Evolutionary conservation across 2,113 vertebrate species (phyloP).

Genomic region (Euleptes europaea): DNA sequence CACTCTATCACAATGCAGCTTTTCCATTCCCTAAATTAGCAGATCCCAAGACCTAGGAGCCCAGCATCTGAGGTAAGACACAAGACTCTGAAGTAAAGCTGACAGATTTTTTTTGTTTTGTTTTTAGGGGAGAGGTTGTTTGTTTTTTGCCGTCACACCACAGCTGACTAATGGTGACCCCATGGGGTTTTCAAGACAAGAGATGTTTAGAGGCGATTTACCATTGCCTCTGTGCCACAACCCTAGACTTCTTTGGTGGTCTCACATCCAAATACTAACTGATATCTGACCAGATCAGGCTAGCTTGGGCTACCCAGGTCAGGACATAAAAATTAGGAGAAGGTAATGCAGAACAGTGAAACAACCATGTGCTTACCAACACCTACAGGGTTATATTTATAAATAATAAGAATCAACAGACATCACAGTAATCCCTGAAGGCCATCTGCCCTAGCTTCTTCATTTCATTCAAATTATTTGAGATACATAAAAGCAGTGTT

Average conservation of each 20-base stretch:
- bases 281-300: no score
- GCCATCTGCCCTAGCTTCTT: slow-evolving; percentile 62
- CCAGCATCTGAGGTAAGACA: slow-evolving; percentile 24
- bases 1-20: not conserved
- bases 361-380: slow-evolving; percentile 49
- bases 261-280: no score
- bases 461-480: slow-evolving; percentile 61
- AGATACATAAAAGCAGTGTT: slow-evolving; percentile 29
- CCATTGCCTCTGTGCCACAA: no score
- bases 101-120: not conserved
- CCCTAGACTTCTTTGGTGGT: no score
- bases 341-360: not conserved
- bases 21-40: slow-evolving; percentile 8
- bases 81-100: not conserved
- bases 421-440: slow-evolving; percentile 60
- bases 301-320: no score
- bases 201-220: no score
- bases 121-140: no score
- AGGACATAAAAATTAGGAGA: slow-evolving; percentile 23
- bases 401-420: slow-evolving; percentile 50
- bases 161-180: no score
- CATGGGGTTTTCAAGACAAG: no score
- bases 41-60: slow-evolving; percentile 2
- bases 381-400: slow-evolving; percentile 44
- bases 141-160: no score